phyloP scores from a whole-genome alignment of 2,888 invertebrate genomes.

The Bombyx huttoni region DNA sequence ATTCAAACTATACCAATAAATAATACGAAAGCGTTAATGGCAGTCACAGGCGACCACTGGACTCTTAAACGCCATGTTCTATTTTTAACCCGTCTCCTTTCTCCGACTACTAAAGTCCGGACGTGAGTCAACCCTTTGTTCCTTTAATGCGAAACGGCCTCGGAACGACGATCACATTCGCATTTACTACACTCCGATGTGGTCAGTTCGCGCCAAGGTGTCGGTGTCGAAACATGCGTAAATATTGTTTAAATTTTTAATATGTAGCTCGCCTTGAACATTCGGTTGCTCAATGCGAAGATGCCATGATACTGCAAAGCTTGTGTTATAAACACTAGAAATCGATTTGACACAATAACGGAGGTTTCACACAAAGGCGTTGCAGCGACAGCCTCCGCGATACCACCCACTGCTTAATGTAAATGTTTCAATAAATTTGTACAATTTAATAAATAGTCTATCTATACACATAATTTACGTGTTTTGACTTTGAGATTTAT shows the following conservation, averaged over 20 bases:
- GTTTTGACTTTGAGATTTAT: too few species aligned
- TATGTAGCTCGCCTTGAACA: conserved; percentile 56
- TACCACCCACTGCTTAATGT: conserved; percentile 17
- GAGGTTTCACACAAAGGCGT: conserved; percentile 24
- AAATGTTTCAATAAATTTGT: neutral
- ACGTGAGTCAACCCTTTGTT: conserved; percentile 65
- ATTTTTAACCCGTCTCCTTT: conserved; percentile 57
- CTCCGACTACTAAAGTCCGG: conserved; percentile 45
- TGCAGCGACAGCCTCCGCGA: conserved; percentile 25
- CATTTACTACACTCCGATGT: conserved; percentile 15
- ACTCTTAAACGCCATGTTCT: conserved; percentile 45
- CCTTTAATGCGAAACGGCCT: conserved; percentile 38
- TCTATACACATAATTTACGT: neutral
- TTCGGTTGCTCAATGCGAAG: conserved; percentile 47
- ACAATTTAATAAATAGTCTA: neutral
- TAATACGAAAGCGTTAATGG: neutral
- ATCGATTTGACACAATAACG: conserved; percentile 34
- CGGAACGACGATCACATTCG: conserved; percentile 25
- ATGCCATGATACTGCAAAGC: conserved; percentile 38
- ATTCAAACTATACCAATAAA: neutral
- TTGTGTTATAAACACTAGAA: conserved; percentile 30
- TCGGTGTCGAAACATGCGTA: conserved; percentile 43
- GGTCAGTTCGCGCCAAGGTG: conserved; percentile 34
- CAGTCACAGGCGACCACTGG: conserved; percentile 35
- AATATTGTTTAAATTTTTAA: conserved; percentile 53